Conservation (phyloP, 2,113 vertebrate genomes). For the Poeciliopsis turrubarensis region DNA sequence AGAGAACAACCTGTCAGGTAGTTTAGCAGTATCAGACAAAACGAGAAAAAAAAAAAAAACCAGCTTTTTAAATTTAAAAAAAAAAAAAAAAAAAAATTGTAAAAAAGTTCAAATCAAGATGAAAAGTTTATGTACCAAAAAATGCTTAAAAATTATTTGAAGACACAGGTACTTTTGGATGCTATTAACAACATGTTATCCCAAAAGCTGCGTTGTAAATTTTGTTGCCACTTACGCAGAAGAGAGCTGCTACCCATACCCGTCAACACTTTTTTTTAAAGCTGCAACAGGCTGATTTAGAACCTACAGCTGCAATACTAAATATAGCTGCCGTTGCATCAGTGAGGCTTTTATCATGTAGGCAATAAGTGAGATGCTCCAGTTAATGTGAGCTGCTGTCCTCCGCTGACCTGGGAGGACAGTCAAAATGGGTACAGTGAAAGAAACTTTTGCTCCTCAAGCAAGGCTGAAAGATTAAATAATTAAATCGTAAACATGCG, state of each 20-base stretch:
- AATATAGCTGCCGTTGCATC: slow-evolving; percentile 64
- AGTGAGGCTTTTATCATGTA: slow-evolving; percentile 51
- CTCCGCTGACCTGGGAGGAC: slow-evolving; percentile 24
- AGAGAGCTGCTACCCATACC: slow-evolving; percentile 9
- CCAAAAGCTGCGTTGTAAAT: background rate
- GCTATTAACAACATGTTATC: too few species aligned
- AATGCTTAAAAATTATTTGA: too few species aligned
- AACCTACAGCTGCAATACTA: slow-evolving; percentile 60
- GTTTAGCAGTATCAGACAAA: too few species aligned
- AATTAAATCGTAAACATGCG: slow-evolving; percentile 38
- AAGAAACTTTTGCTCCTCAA: slow-evolving; percentile 41
- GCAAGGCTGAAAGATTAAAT: slow-evolving; percentile 15
- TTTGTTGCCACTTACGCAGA: background rate
- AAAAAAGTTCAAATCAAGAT: too few species aligned
- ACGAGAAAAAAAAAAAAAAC: too few species aligned
- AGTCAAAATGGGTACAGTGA: slow-evolving; percentile 43
- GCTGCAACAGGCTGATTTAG: slow-evolving; percentile 20
- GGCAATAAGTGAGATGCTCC: slow-evolving; percentile 53
- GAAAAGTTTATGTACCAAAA: background rate
- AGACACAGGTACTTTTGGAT: too few species aligned
- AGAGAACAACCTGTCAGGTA: too few species aligned
- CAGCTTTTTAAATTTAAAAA: too few species aligned
- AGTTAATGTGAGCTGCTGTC: slow-evolving; percentile 54
- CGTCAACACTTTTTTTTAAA: slow-evolving; percentile 32
- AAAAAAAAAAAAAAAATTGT: too few species aligned